These are phyloP conservation scores for Etheostoma nigrum DNA, from an alignment of 2,797 vertebrate species.

Conservation along the genomic window DNA sequence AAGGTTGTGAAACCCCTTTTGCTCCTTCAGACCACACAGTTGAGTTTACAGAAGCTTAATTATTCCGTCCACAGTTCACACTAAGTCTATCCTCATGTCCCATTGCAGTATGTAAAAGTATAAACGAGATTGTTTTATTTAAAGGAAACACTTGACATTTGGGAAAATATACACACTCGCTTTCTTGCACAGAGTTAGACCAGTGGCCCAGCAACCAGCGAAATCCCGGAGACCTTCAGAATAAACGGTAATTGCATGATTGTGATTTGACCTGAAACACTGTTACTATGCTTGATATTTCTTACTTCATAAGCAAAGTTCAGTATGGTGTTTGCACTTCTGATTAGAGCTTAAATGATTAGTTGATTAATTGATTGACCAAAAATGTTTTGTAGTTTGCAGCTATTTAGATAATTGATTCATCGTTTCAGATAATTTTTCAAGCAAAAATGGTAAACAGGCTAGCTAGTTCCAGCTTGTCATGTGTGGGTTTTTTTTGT, in stretches of 20 bases:
- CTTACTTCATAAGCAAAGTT: background rate
- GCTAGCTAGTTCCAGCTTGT: background rate
- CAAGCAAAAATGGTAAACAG: background rate
- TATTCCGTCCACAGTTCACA: slow-evolving; percentile 47
- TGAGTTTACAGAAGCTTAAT: slow-evolving; percentile 73
- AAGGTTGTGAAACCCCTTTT: slow-evolving; percentile 38
- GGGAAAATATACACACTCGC: slow-evolving; percentile 8
- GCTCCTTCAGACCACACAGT: slow-evolving; percentile 68
- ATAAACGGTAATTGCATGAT: background rate
- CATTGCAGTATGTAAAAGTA: slow-evolving; percentile 53
- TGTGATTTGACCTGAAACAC: background rate
- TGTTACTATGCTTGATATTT: background rate
- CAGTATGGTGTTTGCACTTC: background rate
- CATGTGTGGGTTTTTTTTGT: background rate
- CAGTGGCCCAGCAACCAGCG: background rate
- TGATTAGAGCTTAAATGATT: background rate
- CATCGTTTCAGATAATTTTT: background rate
- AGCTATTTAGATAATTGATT: background rate
- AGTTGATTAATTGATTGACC: background rate
- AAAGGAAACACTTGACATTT: slow-evolving; percentile 13
- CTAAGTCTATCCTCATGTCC: slow-evolving; percentile 40
- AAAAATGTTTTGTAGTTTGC: background rate
- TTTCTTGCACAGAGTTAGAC: background rate
- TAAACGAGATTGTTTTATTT: slow-evolving; percentile 19
- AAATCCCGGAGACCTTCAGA: background rate